These are phyloP conservation scores for Chaenocephalus aceratus DNA, from an alignment of 2,113 vertebrate genomes.

Conservation along the genomic window DNA sequence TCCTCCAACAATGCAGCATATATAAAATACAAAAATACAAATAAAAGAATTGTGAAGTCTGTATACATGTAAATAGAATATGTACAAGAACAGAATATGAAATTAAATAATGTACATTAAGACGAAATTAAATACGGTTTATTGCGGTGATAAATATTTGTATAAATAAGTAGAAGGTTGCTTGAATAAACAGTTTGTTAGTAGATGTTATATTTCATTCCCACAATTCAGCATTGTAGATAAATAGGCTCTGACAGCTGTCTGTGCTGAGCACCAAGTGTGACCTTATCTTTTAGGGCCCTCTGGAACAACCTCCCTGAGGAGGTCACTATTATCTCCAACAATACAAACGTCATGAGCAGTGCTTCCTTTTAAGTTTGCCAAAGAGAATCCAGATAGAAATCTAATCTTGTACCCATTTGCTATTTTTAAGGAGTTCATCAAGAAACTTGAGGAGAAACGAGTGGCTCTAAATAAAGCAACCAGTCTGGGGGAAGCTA, in stretches of 20 bases:
- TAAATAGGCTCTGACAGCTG: background rate
- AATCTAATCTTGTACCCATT: conserved; percentile 53
- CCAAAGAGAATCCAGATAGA: conserved; percentile 44
- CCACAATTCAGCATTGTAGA: conserved; percentile 38
- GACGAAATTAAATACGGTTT: too few relatives aligned
- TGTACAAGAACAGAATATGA: too few relatives aligned
- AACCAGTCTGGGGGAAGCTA: conserved; percentile 91
- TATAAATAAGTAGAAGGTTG: background rate
- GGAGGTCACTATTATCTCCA: background rate
- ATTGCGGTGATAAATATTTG: too few relatives aligned
- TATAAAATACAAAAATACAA: too few relatives aligned
- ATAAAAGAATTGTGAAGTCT: too few relatives aligned
- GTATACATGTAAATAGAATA: too few relatives aligned
- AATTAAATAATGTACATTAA: too few relatives aligned
- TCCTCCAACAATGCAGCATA: too few relatives aligned
- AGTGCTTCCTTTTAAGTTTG: conserved; percentile 34
- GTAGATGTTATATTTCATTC: conserved; percentile 41
- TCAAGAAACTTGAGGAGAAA: conserved; percentile 97
- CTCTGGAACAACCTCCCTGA: too few relatives aligned
- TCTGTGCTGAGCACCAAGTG: too few relatives aligned
- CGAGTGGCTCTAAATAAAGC: conserved; percentile 91
- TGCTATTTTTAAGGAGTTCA: conserved; percentile 89
- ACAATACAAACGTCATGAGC: conserved; percentile 21
- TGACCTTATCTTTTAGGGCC: too few relatives aligned
- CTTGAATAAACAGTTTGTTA: conserved; percentile 33